Conservation (phyloP, 2,888 invertebrate genomes). For the Toxonevra muliebris region DNA sequence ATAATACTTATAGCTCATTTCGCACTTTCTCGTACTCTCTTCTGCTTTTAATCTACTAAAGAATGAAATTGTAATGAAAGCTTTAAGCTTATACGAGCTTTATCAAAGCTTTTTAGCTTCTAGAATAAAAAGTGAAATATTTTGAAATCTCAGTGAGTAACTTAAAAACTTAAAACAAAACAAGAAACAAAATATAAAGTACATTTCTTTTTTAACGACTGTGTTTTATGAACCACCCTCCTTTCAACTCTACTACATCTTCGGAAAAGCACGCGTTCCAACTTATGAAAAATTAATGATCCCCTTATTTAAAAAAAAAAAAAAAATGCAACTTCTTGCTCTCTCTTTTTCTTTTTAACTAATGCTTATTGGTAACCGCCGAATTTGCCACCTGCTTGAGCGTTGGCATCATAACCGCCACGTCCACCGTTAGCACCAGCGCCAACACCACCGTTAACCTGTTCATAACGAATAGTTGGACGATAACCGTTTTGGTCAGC, state of each 20-base stretch:
- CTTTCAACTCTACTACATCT: not conserved
- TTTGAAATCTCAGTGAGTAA: constrained; percentile 9
- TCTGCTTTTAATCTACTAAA: too few relatives aligned
- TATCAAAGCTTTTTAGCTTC: constrained; percentile 12
- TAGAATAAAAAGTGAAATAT: constrained; percentile 6
- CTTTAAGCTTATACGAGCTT: constrained; percentile 4
- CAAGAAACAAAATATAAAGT: not conserved
- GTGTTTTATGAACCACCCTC: not conserved
- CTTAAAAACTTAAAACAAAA: constrained; percentile 18
- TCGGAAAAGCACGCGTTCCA: constrained; percentile 10
- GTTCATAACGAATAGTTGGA: constrained; percentile 75
- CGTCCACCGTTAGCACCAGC: constrained; percentile 49
- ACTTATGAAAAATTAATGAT: too few relatives aligned
- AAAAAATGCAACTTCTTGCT: constrained; percentile 6
- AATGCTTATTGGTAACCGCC: constrained; percentile 56
- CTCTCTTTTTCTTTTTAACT: not conserved
- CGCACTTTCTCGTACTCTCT: too few relatives aligned
- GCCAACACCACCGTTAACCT: constrained; percentile 62
- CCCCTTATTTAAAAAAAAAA: constrained; percentile 24
- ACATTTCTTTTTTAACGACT: not conserved
- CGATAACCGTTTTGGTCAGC: constrained; percentile 75
- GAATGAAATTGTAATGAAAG: constrained; percentile 14
- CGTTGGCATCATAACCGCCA: constrained; percentile 47
- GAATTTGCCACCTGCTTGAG: constrained; percentile 38
- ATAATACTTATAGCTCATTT: too few relatives aligned